These are phyloP conservation scores for Campoplex nolae DNA, from an alignment of 2,888 invertebrate species.

Conservation along the genomic window DNA sequence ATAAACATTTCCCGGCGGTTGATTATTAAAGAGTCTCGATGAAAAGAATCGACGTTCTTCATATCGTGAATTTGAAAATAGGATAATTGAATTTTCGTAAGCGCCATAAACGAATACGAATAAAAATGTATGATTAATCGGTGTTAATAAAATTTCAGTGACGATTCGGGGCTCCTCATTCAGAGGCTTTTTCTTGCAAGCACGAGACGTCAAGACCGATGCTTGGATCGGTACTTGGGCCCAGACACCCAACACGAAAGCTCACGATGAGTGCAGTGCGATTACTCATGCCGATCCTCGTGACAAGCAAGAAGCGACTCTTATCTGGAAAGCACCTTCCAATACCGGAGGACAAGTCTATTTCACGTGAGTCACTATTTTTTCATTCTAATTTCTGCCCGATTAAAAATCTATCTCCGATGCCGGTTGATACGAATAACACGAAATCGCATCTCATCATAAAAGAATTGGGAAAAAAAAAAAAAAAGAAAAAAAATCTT, in stretches of 20 bases:
- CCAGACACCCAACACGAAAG: slow-evolving; percentile 90
- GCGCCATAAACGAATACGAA: background rate
- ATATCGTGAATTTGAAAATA: too few species aligned
- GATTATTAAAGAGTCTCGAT: background rate
- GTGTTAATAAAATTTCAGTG: slow-evolving; percentile 83
- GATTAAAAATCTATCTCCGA: background rate
- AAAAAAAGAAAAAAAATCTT: background rate
- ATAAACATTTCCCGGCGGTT: background rate
- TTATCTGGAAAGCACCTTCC: slow-evolving; percentile 91
- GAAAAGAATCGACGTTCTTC: background rate
- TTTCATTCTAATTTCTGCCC: background rate
- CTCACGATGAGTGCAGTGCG: slow-evolving; percentile 92
- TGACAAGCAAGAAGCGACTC: slow-evolving; percentile 90
- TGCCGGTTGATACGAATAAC: background rate
- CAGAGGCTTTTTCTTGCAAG: slow-evolving; percentile 94
- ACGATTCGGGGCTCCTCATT: slow-evolving; percentile 87
- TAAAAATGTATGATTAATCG: background rate
- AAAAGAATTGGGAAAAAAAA: background rate
- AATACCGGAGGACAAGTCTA: slow-evolving; percentile 90
- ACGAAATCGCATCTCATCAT: background rate
- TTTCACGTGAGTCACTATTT: slow-evolving; percentile 89
- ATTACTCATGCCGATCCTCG: slow-evolving; percentile 92
- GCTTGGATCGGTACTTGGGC: slow-evolving; percentile 92
- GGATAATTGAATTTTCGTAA: too few species aligned
- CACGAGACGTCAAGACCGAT: slow-evolving; percentile 89